Evolutionary conservation across 1,140 invertebrate species (phyloP), one percentile per base, ranked within the genome.

Genomic region (Caenorhabditis latens): DNA sequence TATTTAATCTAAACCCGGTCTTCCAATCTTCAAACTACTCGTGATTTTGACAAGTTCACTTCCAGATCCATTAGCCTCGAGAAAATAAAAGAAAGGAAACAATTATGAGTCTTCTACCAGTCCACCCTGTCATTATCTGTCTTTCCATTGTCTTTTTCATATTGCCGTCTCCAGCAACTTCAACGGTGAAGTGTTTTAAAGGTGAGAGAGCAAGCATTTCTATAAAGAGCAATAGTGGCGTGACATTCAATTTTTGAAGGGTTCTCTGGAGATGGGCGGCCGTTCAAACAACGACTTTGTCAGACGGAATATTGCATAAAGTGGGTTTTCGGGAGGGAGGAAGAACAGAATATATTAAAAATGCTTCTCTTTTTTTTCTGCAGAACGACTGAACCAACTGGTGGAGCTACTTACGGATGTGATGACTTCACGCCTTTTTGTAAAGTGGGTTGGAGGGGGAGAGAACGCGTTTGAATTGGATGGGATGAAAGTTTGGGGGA

Each of bases 241-340:
- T 75, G 67, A 79, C 46, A 6, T n/a, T 48, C 16, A 19, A 9
- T 43, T 46, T 71, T 50, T 79, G 7, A 21, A 79, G 71, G 71
- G 24, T 79, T 79, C 46, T 79, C 71, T 13, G 71, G 71, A 9
- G 71, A 79, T 79, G 71, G 71, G 53, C 50, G 46, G 46, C 71
- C 71, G 71, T 79, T 79, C 71, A 79, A 79, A 79, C 71, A 79
- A 79, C 46, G 71, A 50, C 71, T 79, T 50, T 79, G 71, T 79
- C 71, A 79, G 71, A 79, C 71, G 46, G 71, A 79, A 79, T 79
- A 79, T 79, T 79, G 71, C 71, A 79, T 79, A 79, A 79, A 79
- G 71, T 79, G 46, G 40, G 71, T 50, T 32, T 6, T 53, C 16
- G 50, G 50, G 19, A 79, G 24, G 4, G 71, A 79, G 14, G n/a